A percentile compares a stretch with the other conserved stretches of the same genome.
phyloP scores from a whole-genome alignment of 64 coral and sea anemone genomes.

The Montipora sp. region DNA sequence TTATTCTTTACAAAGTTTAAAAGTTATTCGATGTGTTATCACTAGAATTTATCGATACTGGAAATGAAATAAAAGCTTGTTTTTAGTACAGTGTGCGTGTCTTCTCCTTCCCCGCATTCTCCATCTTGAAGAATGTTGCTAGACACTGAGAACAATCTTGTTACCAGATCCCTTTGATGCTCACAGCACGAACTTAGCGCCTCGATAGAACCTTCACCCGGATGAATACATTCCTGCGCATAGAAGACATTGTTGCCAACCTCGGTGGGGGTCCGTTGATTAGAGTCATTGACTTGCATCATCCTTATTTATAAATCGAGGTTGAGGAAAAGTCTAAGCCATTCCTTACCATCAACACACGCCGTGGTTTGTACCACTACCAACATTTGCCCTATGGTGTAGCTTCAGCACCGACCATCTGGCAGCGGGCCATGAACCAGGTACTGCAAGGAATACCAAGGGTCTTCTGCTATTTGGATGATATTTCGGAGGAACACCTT shows the following conservation, averaged over 20 bases:
- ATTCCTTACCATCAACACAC: constrained; percentile 33
- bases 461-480: constrained; percentile 23
- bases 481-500: constrained; percentile 24
- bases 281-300: background rate
- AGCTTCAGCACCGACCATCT: constrained; percentile 36
- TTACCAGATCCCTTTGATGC: too few species aligned
- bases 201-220: too few species aligned
- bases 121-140: too few species aligned
- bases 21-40: too few species aligned
- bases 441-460: background rate
- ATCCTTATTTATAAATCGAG: constrained; percentile 40
- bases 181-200: too few species aligned
- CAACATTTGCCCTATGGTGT: constrained; percentile 33
- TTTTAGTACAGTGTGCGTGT: too few species aligned
- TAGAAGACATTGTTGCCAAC: constrained; percentile 25
- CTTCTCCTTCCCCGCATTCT: too few species aligned
- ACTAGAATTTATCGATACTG: too few species aligned
- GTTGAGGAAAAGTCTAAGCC: constrained; percentile 19
- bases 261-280: background rate
- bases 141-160: too few species aligned
- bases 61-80: too few species aligned
- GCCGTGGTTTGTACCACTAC: constrained; percentile 4
- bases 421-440: constrained; percentile 41
- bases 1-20: too few species aligned
- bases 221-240: background rate